Evolutionary conservation across 2,797 vertebrate genomes (phyloP), one percentile per base, ranked within the genome.

Genomic region (Molossus alvarezi): DNA sequence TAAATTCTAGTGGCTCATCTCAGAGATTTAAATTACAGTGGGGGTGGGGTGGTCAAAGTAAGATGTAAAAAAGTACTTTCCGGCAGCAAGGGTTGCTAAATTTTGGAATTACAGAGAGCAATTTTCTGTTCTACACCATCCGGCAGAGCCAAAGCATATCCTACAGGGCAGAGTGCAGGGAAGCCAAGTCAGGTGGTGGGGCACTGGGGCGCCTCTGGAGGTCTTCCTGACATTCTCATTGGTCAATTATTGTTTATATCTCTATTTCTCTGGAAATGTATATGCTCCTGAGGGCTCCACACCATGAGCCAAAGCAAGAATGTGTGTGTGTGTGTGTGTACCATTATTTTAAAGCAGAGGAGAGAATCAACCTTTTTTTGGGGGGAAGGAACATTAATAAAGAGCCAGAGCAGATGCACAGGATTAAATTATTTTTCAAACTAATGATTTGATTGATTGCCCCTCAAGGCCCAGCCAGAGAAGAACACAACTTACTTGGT

Each of bases 401-500:
- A 97, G 88, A 96, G 27, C 91, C 69, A 88, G 93, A 93, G 96
- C 93, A 96, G 96, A 97, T 95, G 93, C 93, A 90, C 65, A 93
- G 92, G 90, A 97, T 97, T 97, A 97, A 97, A 97, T 94, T 94
- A 86, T 91, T 96, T 97, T 97, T 97, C 93, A 96, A 93, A 91
- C 41, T 69, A 97, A 97, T 88, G 93, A 96, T 97, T 97, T 97
- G 96, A 97, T 96, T 92, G 96, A 97, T 97, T 97, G 93, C 71
- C 76, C 95, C 96, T 77, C 33, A 94, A 93, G 94, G 87, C 91
- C 87, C 77, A 85, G 53, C 80, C 69, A 90, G 88, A 96, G 93
- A 95, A 95, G 92, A 84, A 87, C 57, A 86, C 87, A 88, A 98
- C 98, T 98, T 98, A 98, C 98, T 97, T 82, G 97, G 97, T 80